Conservation (phyloP, 2,797 vertebrate genomes). For the Rhynchonycteris naso region DNA sequence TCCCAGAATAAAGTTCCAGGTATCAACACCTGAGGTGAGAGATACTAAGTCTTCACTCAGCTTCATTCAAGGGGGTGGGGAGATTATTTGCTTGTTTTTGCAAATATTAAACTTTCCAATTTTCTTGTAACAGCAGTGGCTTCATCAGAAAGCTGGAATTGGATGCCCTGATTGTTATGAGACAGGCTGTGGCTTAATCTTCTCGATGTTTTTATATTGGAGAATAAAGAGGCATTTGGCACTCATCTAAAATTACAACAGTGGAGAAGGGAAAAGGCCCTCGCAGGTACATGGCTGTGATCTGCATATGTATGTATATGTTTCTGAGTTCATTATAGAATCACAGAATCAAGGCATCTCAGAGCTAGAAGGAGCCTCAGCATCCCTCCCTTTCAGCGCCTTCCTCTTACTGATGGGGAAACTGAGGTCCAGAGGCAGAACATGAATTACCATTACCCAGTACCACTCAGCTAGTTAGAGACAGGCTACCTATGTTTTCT, state of each 20-base stretch:
- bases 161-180: conserved; percentile 70
- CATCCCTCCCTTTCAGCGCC: neutral
- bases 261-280: conserved; percentile 69
- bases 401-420: neutral
- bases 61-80: neutral
- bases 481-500: neutral
- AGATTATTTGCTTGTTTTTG: conserved; percentile 56
- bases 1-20: neutral
- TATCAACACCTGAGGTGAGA: neutral
- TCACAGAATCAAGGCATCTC: conserved; percentile 48
- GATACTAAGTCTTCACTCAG: neutral
- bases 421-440: neutral
- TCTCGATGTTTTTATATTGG: conserved; percentile 66
- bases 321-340: conserved; percentile 55
- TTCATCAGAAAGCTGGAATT: conserved; percentile 78
- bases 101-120: conserved; percentile 76
- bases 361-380: neutral
- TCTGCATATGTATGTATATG: conserved; percentile 39
- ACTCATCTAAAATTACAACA: conserved; percentile 85
- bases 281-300: conserved; percentile 76
- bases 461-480: neutral
- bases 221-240: conserved; percentile 74
- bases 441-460: neutral
- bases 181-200: conserved; percentile 76
- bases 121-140: conserved; percentile 55